A percentile compares a stretch with the other conserved stretches of the same genome.
phyloP scores from a whole-genome alignment of 2,797 vertebrate genomes.

The Meda fulgida region DNA sequence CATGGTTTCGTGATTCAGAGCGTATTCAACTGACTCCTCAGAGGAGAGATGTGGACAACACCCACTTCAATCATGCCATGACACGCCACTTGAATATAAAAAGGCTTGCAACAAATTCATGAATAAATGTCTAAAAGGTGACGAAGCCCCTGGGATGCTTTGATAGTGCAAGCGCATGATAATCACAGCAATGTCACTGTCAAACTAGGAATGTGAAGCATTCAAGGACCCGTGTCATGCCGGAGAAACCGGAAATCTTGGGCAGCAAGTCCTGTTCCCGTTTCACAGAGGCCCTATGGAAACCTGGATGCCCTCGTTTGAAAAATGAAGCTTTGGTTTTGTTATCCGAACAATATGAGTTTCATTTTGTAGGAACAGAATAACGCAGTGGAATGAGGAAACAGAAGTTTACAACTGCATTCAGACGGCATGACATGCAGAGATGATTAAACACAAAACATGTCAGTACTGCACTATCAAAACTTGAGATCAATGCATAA shows the following conservation, averaged over 20 bases:
- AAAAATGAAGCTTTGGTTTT: constrained; percentile 10
- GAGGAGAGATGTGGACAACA: neutral
- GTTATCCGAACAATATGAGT: neutral
- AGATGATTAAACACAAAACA: neutral
- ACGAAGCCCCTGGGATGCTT: neutral
- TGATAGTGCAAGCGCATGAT: neutral
- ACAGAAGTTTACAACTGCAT: neutral
- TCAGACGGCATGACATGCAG: neutral
- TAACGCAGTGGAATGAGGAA: constrained; percentile 49
- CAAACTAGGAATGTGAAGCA: constrained; percentile 8
- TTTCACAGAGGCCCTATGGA: neutral
- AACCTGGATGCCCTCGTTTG: neutral
- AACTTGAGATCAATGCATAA: neutral
- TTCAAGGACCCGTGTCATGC: neutral
- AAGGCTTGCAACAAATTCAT: neutral
- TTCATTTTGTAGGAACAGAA: constrained; percentile 6
- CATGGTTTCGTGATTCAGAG: neutral
- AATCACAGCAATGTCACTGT: neutral
- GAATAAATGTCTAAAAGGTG: neutral
- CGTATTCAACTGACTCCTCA: neutral
- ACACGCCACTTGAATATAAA: neutral
- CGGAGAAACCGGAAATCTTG: neutral
- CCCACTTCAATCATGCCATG: constrained; percentile 22
- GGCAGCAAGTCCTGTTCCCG: neutral
- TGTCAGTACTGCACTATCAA: neutral